Conservation (phyloP, 2,113 vertebrate species). For the Cygnus buccinator region DNA sequence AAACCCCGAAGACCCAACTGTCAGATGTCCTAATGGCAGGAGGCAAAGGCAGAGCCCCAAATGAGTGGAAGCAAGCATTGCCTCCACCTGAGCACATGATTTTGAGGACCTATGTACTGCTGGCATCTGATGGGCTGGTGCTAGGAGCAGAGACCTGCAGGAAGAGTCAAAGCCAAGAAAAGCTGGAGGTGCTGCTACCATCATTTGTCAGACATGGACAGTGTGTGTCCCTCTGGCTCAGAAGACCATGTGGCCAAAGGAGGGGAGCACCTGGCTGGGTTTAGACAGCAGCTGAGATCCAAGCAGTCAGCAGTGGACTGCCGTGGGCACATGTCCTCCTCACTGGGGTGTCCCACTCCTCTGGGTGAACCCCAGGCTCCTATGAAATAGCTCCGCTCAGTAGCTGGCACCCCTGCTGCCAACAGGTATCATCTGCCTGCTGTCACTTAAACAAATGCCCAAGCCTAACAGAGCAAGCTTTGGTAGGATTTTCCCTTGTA, state of each 20-base stretch:
- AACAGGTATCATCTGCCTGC: background rate
- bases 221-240: rapidly evolving
- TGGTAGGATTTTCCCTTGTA: background rate
- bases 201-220: background rate
- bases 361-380: background rate
- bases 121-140: background rate
- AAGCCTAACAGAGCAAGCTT: background rate
- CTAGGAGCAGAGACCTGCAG: background rate
- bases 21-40: background rate
- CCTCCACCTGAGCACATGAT: background rate
- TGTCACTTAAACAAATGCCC: background rate
- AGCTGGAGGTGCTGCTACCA: rapidly evolving
- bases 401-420: background rate
- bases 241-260: rapidly evolving
- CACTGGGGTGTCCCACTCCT: background rate
- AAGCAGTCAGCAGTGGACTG: background rate
- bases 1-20: background rate
- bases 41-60: background rate
- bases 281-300: background rate
- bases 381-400: background rate
- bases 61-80: background rate
- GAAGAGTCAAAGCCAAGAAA: background rate
- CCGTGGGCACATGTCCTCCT: rapidly evolving
- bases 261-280: background rate
- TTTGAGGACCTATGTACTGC: background rate